Base-by-base conservation (phyloP, 2,113 vertebrate species). In the Empidonax alnorum region DNA sequence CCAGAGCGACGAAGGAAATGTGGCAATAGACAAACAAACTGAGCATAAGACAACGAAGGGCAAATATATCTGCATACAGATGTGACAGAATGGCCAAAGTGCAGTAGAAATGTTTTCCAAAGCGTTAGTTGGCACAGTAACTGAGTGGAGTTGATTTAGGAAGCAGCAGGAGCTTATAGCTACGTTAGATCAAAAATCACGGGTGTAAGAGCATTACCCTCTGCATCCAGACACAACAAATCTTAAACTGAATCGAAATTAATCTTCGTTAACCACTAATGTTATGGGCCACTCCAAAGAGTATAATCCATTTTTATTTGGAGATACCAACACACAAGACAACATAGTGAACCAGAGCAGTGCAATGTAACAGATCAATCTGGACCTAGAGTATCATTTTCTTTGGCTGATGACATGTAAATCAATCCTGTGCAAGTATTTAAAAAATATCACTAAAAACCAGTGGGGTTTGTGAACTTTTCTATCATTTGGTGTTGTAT, bases 241-340 rank as follows among this genome's bases (percentile, higher is more conserved):
- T 67, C 93, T 89, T 84, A 86, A 50, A 90, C 56, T 31, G 61
- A 66, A 90, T 44, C 31, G 77, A 74, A 95, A 95, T 71, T 92
- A 93, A 96, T 87, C 90, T 93, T 62, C 0, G 1, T 47, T 84
- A 41, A 77, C 72, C 94, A 49, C 37, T 87, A 56, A 81, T 72
- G 42, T 75, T 87, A 78, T 41, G 31, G 65, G 25, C 30, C 17
- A 86, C 20, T 73, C 23, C 68, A 65, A 63, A 78, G 31, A 74
- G 24, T 42, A 90, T 66, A 72, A 89, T 86, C 80, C 41, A 56
- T 77, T 89, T 94, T 81, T 47, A 93, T 84, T 80, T 78, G 21
- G 50, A 89, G 52, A 55, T 71, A 35, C 37, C 63, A 82, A 63
- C 18, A 66, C 25, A 73, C n/a, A 77, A 74, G 53, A 94, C 17